These are phyloP conservation scores for Trichomalopsis sarcophagae DNA, from an alignment of 1,140 invertebrate species.

Conservation along the genomic window DNA sequence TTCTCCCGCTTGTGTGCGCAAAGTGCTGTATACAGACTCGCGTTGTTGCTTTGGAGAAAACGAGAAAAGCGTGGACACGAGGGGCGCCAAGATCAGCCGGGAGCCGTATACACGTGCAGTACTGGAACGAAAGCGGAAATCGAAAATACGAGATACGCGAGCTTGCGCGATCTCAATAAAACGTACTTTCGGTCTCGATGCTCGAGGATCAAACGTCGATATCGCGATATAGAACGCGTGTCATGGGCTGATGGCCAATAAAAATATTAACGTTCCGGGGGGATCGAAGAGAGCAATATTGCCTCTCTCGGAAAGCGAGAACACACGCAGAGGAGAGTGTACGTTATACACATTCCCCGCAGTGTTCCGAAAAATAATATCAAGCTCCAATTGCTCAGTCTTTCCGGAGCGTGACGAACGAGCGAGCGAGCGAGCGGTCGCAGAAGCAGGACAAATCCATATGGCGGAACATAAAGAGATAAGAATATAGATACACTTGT, in stretches of 20 bases:
- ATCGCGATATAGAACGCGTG: too few species aligned
- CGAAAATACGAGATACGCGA: too few species aligned
- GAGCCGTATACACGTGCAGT: too few species aligned
- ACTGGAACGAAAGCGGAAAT: too few species aligned
- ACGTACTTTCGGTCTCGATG: too few species aligned
- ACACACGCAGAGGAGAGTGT: too few species aligned
- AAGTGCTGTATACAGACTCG: constrained; percentile 14
- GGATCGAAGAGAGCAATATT: neutral
- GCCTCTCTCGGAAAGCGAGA: neutral
- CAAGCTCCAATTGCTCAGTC: neutral
- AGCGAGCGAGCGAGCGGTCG: neutral
- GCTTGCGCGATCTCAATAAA: too few species aligned
- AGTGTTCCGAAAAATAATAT: neutral
- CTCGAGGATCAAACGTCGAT: too few species aligned
- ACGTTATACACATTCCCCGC: neutral
- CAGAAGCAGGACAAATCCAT: neutral
- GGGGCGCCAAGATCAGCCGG: too few species aligned
- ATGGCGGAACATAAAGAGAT: constrained; percentile 37
- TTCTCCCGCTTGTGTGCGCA: neutral
- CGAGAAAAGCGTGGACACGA: neutral
- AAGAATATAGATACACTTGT: constrained; percentile 12
- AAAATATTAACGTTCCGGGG: too few species aligned
- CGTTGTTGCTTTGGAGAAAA: neutral
- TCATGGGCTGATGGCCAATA: too few species aligned
- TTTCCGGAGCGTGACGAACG: neutral